Conservation (phyloP, 1,140 invertebrate species). For the Bursaphelenchus mucronatus region DNA sequence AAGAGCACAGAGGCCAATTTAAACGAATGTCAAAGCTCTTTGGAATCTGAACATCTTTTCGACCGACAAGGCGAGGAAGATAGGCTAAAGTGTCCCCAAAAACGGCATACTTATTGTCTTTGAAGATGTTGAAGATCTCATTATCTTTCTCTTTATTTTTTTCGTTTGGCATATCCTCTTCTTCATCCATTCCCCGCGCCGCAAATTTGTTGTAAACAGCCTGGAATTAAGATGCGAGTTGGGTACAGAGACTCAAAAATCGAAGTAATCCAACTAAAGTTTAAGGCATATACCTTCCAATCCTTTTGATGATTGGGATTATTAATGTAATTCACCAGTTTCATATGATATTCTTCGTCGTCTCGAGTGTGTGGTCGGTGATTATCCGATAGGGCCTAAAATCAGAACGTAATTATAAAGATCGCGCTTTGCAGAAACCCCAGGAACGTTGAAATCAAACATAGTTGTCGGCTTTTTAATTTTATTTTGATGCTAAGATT, state of each 20-base stretch:
- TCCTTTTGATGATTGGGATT: slow-evolving; percentile 23
- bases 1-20: slow-evolving; percentile 32
- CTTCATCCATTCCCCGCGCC: slow-evolving; percentile 30
- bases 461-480: too few relatives aligned
- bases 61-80: slow-evolving; percentile 2
- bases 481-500: too few relatives aligned
- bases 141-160: slow-evolving; percentile 26
- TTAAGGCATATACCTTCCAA: slow-evolving; percentile 31
- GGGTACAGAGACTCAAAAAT: not conserved
- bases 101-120: slow-evolving; percentile 17
- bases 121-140: slow-evolving; percentile 17
- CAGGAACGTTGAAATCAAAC: too few relatives aligned
- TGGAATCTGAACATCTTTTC: slow-evolving; percentile 28
- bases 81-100: slow-evolving; percentile 30
- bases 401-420: too few relatives aligned
- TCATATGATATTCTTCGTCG: slow-evolving; percentile 26
- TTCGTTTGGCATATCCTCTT: slow-evolving; percentile 28
- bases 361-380: slow-evolving; percentile 23
- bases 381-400: too few relatives aligned
- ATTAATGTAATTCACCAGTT: slow-evolving; percentile 34
- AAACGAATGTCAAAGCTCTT: slow-evolving; percentile 28
- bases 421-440: too few relatives aligned
- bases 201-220: slow-evolving; percentile 42
- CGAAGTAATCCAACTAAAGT: not conserved
- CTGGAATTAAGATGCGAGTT: slow-evolving; percentile 24